Base-by-base conservation (phyloP, 2,888 invertebrate species). In the Leptinotarsa tumamoca region DNA sequence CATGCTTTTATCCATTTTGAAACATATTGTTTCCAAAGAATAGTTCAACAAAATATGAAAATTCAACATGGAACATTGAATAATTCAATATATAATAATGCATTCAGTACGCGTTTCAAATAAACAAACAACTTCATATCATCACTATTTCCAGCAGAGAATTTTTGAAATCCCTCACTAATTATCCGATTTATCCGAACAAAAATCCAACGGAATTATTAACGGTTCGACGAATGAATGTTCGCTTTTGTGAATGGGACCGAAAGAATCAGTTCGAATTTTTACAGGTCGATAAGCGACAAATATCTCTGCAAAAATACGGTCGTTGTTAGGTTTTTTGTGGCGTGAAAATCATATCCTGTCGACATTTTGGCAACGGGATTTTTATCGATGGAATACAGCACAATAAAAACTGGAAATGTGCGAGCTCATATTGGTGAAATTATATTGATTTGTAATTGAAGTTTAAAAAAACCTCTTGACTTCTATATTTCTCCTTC, bases 231-330 rank as follows among this genome's bases (percentile, higher is more conserved):
- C 21, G 58, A 49, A 68, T 63, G 68, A 58, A 27, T 58, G 18
- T 56, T 52, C 54, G 67, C 68, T 67, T 68, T 67, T 72, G 72
- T 72, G 72, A 67, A 66, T 27, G 54, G 54, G 18, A 43, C 18
- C 67, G 49, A 72, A 72, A n/a, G 63, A 43, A 63, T 67, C 54
- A 68, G 43, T 72, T 72, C 27, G 54, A 50, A 72, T 72, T 67
- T 72, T 72, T 58, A 72, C 72, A 68, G 72, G 72, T 72, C 72
- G 72, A 43, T 67, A 52, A 58, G 58, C 43, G 67, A 68, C 67
- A 51, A 56, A 49, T 72, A 58, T 72, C 56, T 43, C 58, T 58
- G 14, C 23, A 21, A 58, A 56, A 67, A 68, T 7, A 58, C 67
- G 67, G 4, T 14, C 58, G 58, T 58, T 58, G 58, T 18, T 14